Percentiles rank a stretch among this genome's conserved stretches.
Evolutionary conservation across 2,113 vertebrate genomes (phyloP).

Genomic region (Ceuthmochares aereus): DNA sequence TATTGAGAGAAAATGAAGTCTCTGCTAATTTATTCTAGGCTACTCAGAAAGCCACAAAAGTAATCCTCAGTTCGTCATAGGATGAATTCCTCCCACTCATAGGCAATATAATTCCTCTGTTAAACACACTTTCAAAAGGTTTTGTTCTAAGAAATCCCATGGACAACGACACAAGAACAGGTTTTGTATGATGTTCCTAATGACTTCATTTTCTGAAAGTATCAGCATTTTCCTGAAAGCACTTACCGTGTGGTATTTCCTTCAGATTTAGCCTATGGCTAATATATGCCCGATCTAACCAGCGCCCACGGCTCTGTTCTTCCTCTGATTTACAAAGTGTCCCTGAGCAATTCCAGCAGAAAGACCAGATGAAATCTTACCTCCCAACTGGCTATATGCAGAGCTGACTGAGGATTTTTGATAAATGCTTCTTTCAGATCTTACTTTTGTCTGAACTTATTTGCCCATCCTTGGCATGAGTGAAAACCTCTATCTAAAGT

Average conservation of each 20-base stretch:
- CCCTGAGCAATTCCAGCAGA: background rate
- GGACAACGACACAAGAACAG: background rate
- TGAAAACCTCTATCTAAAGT: background rate
- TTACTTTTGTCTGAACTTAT: background rate
- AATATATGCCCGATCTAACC: background rate
- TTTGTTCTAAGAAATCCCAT: background rate
- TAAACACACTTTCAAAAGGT: background rate
- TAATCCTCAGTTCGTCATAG: background rate
- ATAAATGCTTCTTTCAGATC: background rate
- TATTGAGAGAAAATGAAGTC: slow-evolving; percentile 6
- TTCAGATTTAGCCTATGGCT: background rate
- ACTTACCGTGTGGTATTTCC: background rate
- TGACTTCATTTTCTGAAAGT: background rate
- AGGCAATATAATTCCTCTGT: background rate
- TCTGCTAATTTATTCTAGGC: background rate
- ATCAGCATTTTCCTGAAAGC: background rate
- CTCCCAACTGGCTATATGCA: background rate
- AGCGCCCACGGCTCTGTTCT: background rate
- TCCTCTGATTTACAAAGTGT: background rate
- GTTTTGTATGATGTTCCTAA: background rate
- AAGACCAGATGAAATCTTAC: background rate
- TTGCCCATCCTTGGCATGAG: background rate
- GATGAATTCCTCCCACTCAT: background rate
- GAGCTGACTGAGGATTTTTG: background rate
- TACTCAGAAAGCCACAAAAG: background rate